Conservation (phyloP, 2,113 vertebrate species). For the Platycercus adscitus region DNA sequence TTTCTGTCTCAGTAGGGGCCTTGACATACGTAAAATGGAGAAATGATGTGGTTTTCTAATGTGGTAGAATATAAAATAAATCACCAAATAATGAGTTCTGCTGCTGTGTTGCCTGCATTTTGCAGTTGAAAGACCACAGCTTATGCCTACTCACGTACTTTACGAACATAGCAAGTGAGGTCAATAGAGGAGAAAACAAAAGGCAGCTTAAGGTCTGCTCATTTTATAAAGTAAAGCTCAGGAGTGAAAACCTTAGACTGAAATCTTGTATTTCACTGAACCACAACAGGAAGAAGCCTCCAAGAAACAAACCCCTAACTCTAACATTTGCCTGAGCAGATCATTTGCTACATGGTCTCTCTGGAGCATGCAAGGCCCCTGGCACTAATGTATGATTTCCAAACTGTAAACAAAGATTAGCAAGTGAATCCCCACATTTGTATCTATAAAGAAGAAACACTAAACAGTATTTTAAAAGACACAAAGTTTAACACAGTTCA, state of each 20-base stretch:
- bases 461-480: background rate
- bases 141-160: background rate
- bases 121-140: background rate
- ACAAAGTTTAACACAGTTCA: background rate
- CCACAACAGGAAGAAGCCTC: background rate
- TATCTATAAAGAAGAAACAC: background rate
- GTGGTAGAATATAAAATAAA: background rate
- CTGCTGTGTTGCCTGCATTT: background rate
- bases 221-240: background rate
- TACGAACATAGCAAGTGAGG: background rate
- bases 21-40: background rate
- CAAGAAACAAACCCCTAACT: background rate
- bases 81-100: background rate
- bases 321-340: background rate
- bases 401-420: background rate
- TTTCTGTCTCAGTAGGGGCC: background rate
- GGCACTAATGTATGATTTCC: accelerated
- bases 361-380: background rate
- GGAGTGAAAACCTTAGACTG: background rate
- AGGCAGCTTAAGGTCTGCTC: background rate
- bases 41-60: background rate
- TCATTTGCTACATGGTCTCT: accelerated
- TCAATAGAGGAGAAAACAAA: background rate
- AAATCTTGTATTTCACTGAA: background rate
- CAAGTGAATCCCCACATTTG: background rate